Evolutionary conservation across 2,113 vertebrate species (phyloP).

Genomic region (Nothoprocta perdicaria): DNA sequence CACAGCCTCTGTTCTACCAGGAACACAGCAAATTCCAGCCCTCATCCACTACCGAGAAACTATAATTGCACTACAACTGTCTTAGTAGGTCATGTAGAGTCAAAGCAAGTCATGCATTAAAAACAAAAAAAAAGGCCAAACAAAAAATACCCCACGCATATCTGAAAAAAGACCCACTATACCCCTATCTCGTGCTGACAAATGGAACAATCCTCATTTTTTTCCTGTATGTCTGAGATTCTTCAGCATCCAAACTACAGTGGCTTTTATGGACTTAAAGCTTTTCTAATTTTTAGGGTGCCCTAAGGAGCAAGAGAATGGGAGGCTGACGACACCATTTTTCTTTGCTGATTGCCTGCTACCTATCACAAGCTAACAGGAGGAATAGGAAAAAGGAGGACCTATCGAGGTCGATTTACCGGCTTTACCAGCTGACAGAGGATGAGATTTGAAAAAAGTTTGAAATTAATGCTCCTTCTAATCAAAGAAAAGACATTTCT

Average conservation of each 20-base stretch:
- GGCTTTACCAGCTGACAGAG: background rate
- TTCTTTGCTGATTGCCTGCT: background rate
- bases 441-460: background rate
- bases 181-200: background rate
- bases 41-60: background rate
- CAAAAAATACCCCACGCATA: too few species aligned
- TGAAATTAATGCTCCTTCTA: too few species aligned
- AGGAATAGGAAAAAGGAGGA: background rate
- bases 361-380: background rate
- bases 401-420: background rate
- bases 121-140: background rate
- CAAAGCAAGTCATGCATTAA: background rate
- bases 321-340: background rate
- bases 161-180: background rate
- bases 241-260: background rate
- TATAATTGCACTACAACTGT: background rate
- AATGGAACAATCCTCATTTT: fast-evolving
- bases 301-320: background rate
- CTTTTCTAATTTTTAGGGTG: background rate
- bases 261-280: background rate
- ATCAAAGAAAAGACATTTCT: too few species aligned
- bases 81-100: background rate
- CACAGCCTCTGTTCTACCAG: background rate
- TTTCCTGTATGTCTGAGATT: background rate
- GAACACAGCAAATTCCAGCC: background rate